phyloP scores from a whole-genome alignment of 2,888 invertebrate species.

The Pasiphila rectangulata region DNA sequence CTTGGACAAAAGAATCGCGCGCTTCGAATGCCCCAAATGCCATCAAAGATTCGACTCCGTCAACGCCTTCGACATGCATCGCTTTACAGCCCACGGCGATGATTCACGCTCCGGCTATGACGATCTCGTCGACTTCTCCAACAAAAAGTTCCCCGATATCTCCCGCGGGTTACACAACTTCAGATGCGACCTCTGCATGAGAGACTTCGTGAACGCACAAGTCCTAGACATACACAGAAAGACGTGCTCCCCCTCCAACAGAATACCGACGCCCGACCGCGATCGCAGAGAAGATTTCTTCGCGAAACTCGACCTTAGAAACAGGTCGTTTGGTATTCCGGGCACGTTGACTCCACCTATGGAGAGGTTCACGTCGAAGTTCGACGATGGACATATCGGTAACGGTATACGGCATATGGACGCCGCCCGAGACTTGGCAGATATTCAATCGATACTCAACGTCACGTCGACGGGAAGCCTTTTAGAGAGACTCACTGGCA shows the following conservation, averaged over 20 bases:
- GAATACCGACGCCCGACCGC: slow-evolving; percentile 76
- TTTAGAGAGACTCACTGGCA: slow-evolving; percentile 82
- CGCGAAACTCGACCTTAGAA: slow-evolving; percentile 88
- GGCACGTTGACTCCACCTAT: slow-evolving; percentile 69
- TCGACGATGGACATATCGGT: slow-evolving; percentile 61
- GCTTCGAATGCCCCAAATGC: slow-evolving; percentile 86
- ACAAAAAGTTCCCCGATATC: slow-evolving; percentile 89
- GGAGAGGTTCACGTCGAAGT: slow-evolving; percentile 67
- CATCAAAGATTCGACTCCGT: slow-evolving; percentile 87
- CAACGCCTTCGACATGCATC: slow-evolving; percentile 86
- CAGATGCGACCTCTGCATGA: slow-evolving; percentile 85
- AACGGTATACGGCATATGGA: slow-evolving; percentile 76
- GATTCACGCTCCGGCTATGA: slow-evolving; percentile 84
- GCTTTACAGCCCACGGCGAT: slow-evolving; percentile 82
- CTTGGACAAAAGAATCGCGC: slow-evolving; percentile 63
- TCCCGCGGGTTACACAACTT: slow-evolving; percentile 85
- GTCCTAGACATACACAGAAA: slow-evolving; percentile 85
- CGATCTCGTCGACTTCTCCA: slow-evolving; percentile 90
- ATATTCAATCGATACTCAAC: slow-evolving; percentile 91
- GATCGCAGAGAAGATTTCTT: slow-evolving; percentile 89
- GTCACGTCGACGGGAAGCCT: slow-evolving; percentile 86
- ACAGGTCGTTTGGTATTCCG: slow-evolving; percentile 82
- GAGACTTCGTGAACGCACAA: slow-evolving; percentile 86
- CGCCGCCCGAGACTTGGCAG: slow-evolving; percentile 88
- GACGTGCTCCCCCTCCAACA: slow-evolving; percentile 60